These are phyloP conservation scores for Tetragonula carbonaria DNA, from an alignment of 2,888 invertebrate species.

Conservation along the genomic window DNA sequence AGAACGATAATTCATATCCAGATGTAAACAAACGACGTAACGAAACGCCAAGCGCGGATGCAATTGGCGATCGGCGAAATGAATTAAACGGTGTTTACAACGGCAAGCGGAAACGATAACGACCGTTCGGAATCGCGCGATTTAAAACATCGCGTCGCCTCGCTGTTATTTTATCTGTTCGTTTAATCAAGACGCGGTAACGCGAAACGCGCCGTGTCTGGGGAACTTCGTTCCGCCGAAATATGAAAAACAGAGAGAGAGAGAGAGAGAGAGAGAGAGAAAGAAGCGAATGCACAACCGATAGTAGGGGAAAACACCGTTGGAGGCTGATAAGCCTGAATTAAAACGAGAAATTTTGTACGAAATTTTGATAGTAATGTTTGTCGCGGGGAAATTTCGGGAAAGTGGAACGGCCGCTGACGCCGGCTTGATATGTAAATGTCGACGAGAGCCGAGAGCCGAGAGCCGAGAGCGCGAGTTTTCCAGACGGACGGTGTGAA, in stretches of 20 bases:
- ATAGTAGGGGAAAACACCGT: conserved; percentile 6
- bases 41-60: not conserved
- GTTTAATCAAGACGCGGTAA: conserved; percentile 2
- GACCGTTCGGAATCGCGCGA: not conserved
- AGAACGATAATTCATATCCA: not conserved
- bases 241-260: not conserved
- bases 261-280: too few species aligned
- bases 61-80: not conserved
- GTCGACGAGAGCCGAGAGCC: not conserved
- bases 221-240: not conserved
- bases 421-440: conserved; percentile 50
- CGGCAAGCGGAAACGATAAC: not conserved
- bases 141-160: not conserved
- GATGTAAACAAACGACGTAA: conserved; percentile 21
- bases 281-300: not conserved
- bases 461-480: not conserved
- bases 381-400: conserved; percentile 26
- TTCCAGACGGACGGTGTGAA: conserved; percentile 48
- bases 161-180: not conserved
- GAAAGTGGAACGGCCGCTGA: conserved; percentile 13
- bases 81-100: conserved; percentile 45
- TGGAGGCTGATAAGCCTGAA: conserved; percentile 18
- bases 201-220: not conserved
- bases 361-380: conserved; percentile 33
- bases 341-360: conserved; percentile 12